A percentile compares a stretch with the other conserved stretches of the same genome.
phyloP scores from a whole-genome alignment of 92 coral and sea anemone genomes.

The Phenganax subtilis region DNA sequence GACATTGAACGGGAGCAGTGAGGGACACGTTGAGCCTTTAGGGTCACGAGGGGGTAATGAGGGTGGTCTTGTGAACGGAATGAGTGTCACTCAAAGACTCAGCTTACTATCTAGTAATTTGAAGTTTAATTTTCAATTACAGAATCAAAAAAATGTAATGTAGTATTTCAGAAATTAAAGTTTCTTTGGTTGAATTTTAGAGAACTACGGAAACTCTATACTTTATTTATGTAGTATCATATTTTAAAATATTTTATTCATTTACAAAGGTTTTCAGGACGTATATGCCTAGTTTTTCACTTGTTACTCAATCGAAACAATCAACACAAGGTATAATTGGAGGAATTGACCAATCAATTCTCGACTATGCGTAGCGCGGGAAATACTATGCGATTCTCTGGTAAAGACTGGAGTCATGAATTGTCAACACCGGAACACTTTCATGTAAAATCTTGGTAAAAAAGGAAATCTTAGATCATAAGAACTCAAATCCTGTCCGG shows the following conservation, averaged over 20 bases:
- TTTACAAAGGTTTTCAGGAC: not conserved
- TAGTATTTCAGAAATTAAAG: not conserved
- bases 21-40: slow-evolving; percentile 28
- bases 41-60: slow-evolving; percentile 43
- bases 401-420: not conserved
- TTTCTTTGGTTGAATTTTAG: not conserved
- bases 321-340: not conserved
- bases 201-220: not conserved
- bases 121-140: slow-evolving; percentile 36
- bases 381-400: not conserved
- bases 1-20: slow-evolving; percentile 74
- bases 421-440: not conserved
- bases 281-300: not conserved
- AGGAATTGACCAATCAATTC: not conserved
- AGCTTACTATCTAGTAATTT: slow-evolving; percentile 63
- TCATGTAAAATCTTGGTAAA: too few species aligned
- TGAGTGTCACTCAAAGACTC: slow-evolving; percentile 90
- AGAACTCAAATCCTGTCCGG: too few species aligned
- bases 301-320: not conserved
- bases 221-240: not conserved
- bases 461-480: too few species aligned
- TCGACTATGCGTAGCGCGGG: not conserved
- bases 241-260: not conserved
- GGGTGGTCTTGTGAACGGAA: slow-evolving; percentile 83
- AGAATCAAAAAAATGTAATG: not conserved